phyloP scores from a whole-genome alignment of 2,888 invertebrate species.

The Pyralis farinalis region DNA sequence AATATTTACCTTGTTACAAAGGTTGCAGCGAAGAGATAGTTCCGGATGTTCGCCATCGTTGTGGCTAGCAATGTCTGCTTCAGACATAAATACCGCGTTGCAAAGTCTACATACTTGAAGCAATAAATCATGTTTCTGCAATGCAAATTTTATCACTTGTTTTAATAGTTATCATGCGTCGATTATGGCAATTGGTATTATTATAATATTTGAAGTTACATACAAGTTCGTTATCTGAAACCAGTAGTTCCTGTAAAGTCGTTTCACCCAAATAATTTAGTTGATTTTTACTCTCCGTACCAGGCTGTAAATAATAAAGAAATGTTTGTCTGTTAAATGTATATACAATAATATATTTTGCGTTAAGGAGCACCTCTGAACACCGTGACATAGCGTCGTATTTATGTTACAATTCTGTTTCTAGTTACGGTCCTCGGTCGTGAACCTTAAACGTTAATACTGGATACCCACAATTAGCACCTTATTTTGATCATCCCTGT shows the following conservation, averaged over 20 bases:
- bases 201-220: neutral
- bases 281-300: conserved; percentile 20
- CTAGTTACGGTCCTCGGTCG: too few relatives aligned
- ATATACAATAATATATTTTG: too few relatives aligned
- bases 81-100: conserved; percentile 47
- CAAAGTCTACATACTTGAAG: conserved; percentile 56
- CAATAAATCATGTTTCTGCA: conserved; percentile 34
- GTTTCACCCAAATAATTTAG: conserved; percentile 37
- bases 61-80: conserved; percentile 52
- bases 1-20: conserved; percentile 75
- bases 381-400: too few relatives aligned
- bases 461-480: conserved; percentile 19
- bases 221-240: conserved; percentile 40
- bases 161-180: too few relatives aligned
- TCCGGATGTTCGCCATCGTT: conserved; percentile 68
- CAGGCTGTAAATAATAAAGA: neutral
- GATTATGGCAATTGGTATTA: too few relatives aligned
- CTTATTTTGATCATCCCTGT: conserved; percentile 13
- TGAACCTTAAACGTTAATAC: neutral
- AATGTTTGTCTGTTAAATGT: neutral
- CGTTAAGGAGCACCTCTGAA: too few relatives aligned
- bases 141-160: conserved; percentile 8
- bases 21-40: conserved; percentile 69
- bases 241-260: conserved; percentile 41
- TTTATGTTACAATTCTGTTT: too few relatives aligned